A percentile compares a stretch with the other conserved stretches of the same genome.
These are phyloP conservation scores for Aythya baeri DNA, from an alignment of 2,113 vertebrate genomes.

Conservation along the genomic window DNA sequence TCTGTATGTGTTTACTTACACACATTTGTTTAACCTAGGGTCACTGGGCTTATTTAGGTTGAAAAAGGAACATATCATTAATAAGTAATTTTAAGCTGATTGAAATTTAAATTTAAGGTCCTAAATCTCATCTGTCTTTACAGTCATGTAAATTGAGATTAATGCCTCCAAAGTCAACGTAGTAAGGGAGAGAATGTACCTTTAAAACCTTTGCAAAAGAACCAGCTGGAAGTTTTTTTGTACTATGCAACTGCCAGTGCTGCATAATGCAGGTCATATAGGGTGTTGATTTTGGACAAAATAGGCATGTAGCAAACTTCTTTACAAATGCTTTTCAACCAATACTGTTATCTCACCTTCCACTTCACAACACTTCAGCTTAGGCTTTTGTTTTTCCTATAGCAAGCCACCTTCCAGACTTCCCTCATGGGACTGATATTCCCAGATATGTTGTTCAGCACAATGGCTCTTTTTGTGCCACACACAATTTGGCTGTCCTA, in stretches of 20 bases:
- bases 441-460: neutral
- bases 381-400: neutral
- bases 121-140: neutral
- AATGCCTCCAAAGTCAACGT: neutral
- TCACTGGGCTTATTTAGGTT: neutral
- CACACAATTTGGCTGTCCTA: neutral
- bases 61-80: neutral
- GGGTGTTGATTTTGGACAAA: neutral
- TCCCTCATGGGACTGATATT: neutral
- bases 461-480: neutral
- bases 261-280: neutral
- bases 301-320: neutral
- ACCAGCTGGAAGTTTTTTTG: neutral
- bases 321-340: neutral
- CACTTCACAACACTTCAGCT: neutral
- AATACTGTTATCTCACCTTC: neutral
- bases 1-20: neutral
- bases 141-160: neutral
- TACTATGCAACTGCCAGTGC: neutral
- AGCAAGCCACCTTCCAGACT: neutral
- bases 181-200: neutral
- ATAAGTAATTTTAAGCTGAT: neutral
- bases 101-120: neutral
- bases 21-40: neutral
- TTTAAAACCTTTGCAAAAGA: neutral